These are phyloP conservation scores for Meiosimyza decipiens DNA, from an alignment of 2,888 invertebrate species.

Conservation along the genomic window DNA sequence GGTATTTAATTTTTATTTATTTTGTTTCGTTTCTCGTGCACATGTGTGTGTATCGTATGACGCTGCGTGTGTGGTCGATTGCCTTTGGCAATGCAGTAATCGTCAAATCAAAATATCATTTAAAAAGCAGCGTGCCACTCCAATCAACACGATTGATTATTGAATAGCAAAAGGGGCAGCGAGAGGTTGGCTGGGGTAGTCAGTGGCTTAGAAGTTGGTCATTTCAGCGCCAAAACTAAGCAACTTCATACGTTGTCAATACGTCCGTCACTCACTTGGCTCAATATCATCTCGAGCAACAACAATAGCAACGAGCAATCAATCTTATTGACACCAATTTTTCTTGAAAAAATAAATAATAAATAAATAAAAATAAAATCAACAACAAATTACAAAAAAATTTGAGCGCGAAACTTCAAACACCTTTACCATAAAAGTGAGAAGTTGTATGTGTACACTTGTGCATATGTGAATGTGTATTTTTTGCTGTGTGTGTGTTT, in stretches of 20 bases:
- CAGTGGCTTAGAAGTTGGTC: background rate
- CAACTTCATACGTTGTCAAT: background rate
- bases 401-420: slow-evolving; percentile 30
- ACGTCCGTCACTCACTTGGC: background rate
- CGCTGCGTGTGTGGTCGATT: slow-evolving; percentile 28
- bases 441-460: background rate
- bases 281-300: slow-evolving; percentile 6
- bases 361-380: slow-evolving; percentile 8
- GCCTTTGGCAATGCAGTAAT: no score
- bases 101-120: no score
- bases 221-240: background rate
- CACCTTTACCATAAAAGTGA: slow-evolving; percentile 15
- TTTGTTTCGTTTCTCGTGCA: background rate
- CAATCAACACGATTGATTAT: no score
- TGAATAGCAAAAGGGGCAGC: no score
- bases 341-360: background rate
- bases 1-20: background rate
- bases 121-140: no score
- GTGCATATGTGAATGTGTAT: background rate
- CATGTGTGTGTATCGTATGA: slow-evolving; percentile 15
- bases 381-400: slow-evolving; percentile 14
- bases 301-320: slow-evolving; percentile 54
- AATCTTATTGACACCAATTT: slow-evolving; percentile 64
- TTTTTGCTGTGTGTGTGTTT: background rate
- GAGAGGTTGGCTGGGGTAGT: no score